Percentiles rank a stretch among this genome's conserved stretches.
Evolutionary conservation across 2,113 vertebrate genomes (phyloP).

Genomic region (Alectura lathami): DNA sequence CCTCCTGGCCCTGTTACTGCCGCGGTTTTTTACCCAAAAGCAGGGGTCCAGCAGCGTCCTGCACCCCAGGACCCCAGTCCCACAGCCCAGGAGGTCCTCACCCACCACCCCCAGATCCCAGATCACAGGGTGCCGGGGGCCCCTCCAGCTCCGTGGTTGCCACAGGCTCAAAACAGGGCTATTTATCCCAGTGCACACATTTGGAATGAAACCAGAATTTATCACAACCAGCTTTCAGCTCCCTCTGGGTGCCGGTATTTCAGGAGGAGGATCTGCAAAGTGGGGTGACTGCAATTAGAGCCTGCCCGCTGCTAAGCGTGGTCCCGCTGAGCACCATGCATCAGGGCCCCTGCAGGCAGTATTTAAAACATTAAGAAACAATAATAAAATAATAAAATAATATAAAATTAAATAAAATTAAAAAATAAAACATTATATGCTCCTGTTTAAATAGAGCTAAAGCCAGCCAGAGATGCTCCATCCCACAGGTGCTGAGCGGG

Average conservation of each 20-base stretch:
- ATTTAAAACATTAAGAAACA: too few species aligned
- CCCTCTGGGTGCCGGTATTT: too few species aligned
- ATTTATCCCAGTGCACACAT: background rate
- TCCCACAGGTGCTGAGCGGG: background rate
- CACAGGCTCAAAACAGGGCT: background rate
- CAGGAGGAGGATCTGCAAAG: background rate
- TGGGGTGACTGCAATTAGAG: background rate
- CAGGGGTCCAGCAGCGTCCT: too few species aligned
- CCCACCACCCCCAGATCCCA: too few species aligned
- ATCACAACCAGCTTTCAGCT: background rate
- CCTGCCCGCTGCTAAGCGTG: background rate
- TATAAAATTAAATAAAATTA: too few species aligned
- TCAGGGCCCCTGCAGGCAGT: background rate
- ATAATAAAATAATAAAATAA: too few species aligned
- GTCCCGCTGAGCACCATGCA: background rate
- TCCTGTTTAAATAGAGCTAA: background rate
- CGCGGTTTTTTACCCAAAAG: background rate
- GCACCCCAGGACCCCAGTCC: too few species aligned
- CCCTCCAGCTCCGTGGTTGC: background rate
- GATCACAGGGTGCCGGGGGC: background rate
- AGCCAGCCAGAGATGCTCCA: background rate
- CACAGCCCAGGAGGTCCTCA: too few species aligned
- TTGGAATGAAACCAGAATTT: background rate
- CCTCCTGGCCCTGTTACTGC: rapidly evolving
- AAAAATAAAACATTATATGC: too few species aligned